Evolutionary conservation across 2,888 invertebrate genomes (phyloP).

Genomic region (Galeruca laticollis): DNA sequence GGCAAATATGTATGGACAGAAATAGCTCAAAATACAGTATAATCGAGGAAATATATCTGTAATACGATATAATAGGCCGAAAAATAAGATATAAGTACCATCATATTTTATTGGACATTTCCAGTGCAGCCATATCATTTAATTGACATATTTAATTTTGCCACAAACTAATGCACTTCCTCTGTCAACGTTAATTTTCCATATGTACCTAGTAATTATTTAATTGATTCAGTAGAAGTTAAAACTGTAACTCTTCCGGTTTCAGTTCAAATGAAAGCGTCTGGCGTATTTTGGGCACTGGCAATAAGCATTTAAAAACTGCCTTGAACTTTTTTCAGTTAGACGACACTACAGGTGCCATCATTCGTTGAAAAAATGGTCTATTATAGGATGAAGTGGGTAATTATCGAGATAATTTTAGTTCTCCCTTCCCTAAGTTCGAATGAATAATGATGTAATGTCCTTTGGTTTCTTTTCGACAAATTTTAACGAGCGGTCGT

Average conservation of each 20-base stretch:
- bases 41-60: too few species aligned
- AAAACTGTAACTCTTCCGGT: background rate
- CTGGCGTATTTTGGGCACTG: background rate
- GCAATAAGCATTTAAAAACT: background rate
- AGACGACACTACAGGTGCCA: slow-evolving; percentile 6
- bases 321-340: background rate
- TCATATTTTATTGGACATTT: too few species aligned
- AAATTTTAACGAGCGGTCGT: slow-evolving; percentile 27
- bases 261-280: background rate
- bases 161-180: too few species aligned
- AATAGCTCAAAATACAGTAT: too few species aligned
- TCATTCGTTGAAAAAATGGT: background rate
- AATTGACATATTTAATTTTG: too few species aligned
- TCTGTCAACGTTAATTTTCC: too few species aligned
- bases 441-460: slow-evolving; percentile 19
- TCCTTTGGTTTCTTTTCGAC: slow-evolving; percentile 18
- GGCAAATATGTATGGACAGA: too few species aligned
- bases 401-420: slow-evolving; percentile 18
- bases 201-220: too few species aligned
- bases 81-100: too few species aligned
- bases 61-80: too few species aligned
- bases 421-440: background rate
- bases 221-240: background rate
- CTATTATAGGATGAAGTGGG: slow-evolving; percentile 3
- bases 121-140: too few species aligned